A percentile compares a stretch with the other conserved stretches of the same genome.
phyloP scores from a whole-genome alignment of 2,888 invertebrate species.

The Caenorhabditis wallacei region DNA sequence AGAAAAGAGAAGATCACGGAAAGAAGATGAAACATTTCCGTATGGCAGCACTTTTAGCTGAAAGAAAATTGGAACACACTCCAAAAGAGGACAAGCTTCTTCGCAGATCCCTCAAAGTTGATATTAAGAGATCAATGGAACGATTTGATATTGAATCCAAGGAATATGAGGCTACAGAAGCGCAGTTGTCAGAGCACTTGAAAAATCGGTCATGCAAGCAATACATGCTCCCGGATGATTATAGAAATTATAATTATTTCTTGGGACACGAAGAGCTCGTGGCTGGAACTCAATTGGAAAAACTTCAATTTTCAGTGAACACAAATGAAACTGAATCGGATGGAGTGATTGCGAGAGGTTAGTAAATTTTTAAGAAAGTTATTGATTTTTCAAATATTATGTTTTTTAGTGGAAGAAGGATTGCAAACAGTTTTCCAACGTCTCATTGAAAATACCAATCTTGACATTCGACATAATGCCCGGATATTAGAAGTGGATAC shows the following conservation, averaged over 20 bases:
- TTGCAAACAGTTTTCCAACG: conserved; percentile 97
- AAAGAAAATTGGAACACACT: conserved; percentile 1
- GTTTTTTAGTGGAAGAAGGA: conserved; percentile 87
- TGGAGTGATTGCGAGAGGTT: neutral
- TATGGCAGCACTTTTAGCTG: neutral
- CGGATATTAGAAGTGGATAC: conserved; percentile 86
- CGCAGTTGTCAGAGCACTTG: neutral
- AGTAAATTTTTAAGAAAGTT: neutral
- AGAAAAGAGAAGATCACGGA: neutral
- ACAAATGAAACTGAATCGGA: neutral
- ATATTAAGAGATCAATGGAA: neutral
- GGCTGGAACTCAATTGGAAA: conserved; percentile 51
- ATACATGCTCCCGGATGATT: conserved; percentile 49
- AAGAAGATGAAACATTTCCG: neutral
- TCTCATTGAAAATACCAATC: conserved; percentile 88
- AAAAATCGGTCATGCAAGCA: conserved; percentile 7
- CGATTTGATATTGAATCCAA: conserved; percentile 23
- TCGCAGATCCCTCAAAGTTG: conserved; percentile 3
- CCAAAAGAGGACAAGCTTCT: neutral
- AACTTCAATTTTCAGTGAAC: conserved; percentile 37
- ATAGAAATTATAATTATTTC: conserved; percentile 25
- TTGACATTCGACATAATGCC: neutral
- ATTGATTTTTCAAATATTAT: neutral
- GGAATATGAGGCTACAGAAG: conserved; percentile 8
- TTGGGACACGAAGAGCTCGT: conserved; percentile 51